These are phyloP conservation scores for Dioctria rufipes DNA, from an alignment of 2,888 invertebrate species.

Conservation along the genomic window DNA sequence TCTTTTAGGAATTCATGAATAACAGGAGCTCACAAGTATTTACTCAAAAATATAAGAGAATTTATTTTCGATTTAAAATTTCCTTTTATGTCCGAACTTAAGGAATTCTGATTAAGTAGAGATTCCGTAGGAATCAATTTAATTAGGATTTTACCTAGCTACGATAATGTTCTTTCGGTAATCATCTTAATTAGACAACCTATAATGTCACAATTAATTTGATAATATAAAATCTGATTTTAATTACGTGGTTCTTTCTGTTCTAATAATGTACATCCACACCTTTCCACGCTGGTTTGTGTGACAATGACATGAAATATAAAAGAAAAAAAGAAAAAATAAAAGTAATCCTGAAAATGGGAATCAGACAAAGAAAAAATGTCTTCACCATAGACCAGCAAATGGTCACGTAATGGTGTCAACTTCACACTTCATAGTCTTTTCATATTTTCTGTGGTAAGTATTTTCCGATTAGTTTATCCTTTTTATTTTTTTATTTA, in stretches of 20 bases:
- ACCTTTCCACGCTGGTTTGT: too few species aligned
- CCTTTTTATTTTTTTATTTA: background rate
- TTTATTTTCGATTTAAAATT: background rate
- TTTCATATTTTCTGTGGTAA: background rate
- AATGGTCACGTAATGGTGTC: slow-evolving; percentile 10
- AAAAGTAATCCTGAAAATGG: background rate
- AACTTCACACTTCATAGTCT: slow-evolving; percentile 4
- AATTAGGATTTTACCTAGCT: background rate
- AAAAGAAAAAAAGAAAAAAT: background rate
- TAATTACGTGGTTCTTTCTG: too few species aligned
- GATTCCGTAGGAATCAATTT: background rate
- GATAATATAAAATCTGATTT: too few species aligned
- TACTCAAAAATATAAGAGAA: background rate
- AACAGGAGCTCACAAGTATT: background rate
- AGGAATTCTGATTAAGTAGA: background rate
- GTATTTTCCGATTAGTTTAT: background rate
- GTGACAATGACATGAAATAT: background rate
- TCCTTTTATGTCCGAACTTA: background rate
- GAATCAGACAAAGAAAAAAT: slow-evolving; percentile 3
- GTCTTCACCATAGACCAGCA: background rate
- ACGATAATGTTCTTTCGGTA: background rate
- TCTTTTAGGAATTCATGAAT: background rate
- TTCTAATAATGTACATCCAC: too few species aligned
- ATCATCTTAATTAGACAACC: background rate
- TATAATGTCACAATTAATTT: background rate